phyloP scores from a whole-genome alignment of 2,797 vertebrate genomes.

The Syngnathus rostellatus region DNA sequence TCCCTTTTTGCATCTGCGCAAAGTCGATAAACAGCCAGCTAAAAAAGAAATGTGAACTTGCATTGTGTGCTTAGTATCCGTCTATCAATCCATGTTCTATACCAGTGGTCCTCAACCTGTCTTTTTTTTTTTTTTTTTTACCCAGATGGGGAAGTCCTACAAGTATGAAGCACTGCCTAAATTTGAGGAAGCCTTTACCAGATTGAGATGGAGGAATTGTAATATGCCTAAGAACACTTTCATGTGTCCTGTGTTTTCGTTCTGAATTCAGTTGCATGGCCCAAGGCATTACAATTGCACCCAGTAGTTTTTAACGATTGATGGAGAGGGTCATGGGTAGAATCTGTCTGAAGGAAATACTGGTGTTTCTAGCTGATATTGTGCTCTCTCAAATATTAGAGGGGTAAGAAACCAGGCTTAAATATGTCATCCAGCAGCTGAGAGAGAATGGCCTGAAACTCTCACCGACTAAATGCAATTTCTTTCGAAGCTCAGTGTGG shows the following conservation, averaged over 20 bases:
- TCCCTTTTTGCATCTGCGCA: too few relatives aligned
- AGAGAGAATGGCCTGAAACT: background rate
- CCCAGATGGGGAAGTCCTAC: too few relatives aligned
- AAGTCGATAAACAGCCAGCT: too few relatives aligned
- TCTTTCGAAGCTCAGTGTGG: background rate
- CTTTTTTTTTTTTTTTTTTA: too few relatives aligned
- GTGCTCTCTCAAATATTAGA: background rate
- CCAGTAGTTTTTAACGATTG: background rate
- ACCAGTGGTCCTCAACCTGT: too few relatives aligned
- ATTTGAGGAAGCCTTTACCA: background rate
- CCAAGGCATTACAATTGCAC: background rate
- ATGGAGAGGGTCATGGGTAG: background rate
- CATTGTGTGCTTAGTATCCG: background rate
- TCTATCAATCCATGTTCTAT: background rate
- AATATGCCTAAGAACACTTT: background rate
- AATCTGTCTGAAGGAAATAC: background rate
- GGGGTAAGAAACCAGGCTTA: background rate
- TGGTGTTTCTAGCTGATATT: background rate
- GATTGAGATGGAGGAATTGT: background rate
- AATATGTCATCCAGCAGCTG: background rate
- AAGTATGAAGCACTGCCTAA: background rate
- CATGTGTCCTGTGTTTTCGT: background rate
- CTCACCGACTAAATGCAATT: background rate
- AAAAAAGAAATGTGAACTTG: background rate
- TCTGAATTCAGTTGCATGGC: background rate